Evolutionary conservation across 2,113 vertebrate genomes (phyloP), one percentile per base, ranked within the genome.

Genomic region (Lycaon pictus): DNA sequence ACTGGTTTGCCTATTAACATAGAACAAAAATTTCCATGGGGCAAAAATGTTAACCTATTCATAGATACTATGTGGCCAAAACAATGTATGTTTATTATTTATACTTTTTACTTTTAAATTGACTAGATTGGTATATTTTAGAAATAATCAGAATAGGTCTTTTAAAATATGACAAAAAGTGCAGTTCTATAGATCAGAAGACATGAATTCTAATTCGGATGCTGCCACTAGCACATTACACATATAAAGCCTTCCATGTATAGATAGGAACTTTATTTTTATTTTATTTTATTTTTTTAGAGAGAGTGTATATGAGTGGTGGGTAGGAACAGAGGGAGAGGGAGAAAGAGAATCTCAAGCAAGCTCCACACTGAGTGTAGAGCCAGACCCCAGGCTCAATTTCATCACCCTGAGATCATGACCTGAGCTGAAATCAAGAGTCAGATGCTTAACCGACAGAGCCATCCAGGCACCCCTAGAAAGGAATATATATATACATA

Each of bases 41-140:
- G 22, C 10, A 84, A 81, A 80, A 88, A n/a, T n/a, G 5, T 91
- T 80, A 83, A 71, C 19, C 4, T 82, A 13, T 29, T 86, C 58
- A 74, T 43, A 60, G n/a, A 9, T 63, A 89, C 27, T 65, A 7
- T 89, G 19, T 25, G 17, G 37, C 10, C 37, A 69, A 97, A 97
- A 90, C 35, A 87, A 90, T 65, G 4, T 51, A 20, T 53, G 1
- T 56, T 3, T 11, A 23, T 71, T 95, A 13, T 55, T 77, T 82
- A 60, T 56, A 76, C 32, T 22, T 62, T 92, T 96, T 48, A 85
- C 12, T 93, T 84, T 90, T 62, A 77, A 92, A 81, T 48, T 48
- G 3, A 74, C 55, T 69, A 74, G 9, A 51, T 4, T 32, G 17
- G 13, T 16, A 83, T 62, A 90, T 43, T 95, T 90, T 93, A 63